Evolutionary conservation across 1,140 invertebrate genomes (phyloP).

Genomic region (Drosophila tsacasi): DNA sequence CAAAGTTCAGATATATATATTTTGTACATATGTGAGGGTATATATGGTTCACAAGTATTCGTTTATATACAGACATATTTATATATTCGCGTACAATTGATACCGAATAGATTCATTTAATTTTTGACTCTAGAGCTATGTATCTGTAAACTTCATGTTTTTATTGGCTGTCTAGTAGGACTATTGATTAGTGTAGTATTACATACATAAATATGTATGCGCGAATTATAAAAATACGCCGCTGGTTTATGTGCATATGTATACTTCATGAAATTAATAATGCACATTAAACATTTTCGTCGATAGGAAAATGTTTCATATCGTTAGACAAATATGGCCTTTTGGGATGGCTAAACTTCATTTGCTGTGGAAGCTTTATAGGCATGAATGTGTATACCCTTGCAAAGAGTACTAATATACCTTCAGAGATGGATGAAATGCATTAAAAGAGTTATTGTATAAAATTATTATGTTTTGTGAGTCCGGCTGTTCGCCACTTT

Average conservation of each 20-base stretch:
- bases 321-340: neutral
- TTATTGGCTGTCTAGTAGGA: neutral
- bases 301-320: neutral
- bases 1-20: constrained; percentile 18
- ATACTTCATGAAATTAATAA: neutral
- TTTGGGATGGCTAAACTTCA: neutral
- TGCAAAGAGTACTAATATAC: neutral
- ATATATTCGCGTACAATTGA: constrained; percentile 11
- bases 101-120: constrained; percentile 1
- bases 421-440: neutral
- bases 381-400: constrained; percentile 12
- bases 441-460: too few relatives aligned
- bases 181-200: constrained; percentile 8
- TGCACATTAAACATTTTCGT: constrained; percentile 1
- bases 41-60: constrained; percentile 14
- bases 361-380: constrained; percentile 6
- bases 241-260: neutral
- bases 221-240: neutral
- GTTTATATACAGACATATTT: constrained; percentile 16
- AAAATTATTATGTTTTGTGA: neutral
- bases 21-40: constrained; percentile 21
- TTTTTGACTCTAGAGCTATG: neutral
- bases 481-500: too few relatives aligned
- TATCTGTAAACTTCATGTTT: neutral
- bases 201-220: neutral